phyloP scores from a whole-genome alignment of 1,140 invertebrate genomes.

The Drosophila mauritiana region DNA sequence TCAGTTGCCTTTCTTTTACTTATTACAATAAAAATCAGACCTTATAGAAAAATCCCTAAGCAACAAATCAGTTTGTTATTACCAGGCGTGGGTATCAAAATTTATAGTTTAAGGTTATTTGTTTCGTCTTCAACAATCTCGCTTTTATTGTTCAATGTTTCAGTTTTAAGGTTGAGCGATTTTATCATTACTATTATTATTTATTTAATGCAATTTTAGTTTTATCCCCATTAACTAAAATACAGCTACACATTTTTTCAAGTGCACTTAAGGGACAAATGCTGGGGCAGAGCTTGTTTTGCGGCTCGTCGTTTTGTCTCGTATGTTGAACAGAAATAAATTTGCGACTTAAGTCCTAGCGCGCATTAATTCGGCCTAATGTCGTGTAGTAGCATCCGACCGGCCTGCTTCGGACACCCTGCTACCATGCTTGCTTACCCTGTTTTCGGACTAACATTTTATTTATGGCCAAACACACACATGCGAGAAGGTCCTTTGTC shows the following conservation, averaged over 20 bases:
- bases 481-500: conserved; percentile 43
- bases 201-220: too few species aligned
- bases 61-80: too few species aligned
- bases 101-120: too few species aligned
- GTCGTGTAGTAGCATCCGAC: conserved; percentile 78
- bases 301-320: conserved; percentile 77
- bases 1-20: too few species aligned
- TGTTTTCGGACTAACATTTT: conserved; percentile 81
- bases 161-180: too few species aligned
- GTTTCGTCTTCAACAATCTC: too few species aligned
- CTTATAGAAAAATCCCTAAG: too few species aligned
- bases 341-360: conserved; percentile 81
- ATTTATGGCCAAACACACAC: conserved; percentile 62
- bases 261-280: conserved; percentile 12
- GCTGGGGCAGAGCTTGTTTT: conserved; percentile 55
- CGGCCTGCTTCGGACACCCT: background rate
- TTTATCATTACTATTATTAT: too few species aligned
- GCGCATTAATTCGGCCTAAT: conserved; percentile 83
- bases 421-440: conserved; percentile 34
- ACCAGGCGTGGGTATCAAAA: too few species aligned
- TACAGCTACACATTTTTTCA: background rate
- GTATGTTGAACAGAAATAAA: conserved; percentile 83
- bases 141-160: too few species aligned
- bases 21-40: too few species aligned
- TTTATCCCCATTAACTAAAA: too few species aligned